Base-by-base conservation (phyloP, 2,113 vertebrate genomes). In the Amblyopsis rosae region DNA sequence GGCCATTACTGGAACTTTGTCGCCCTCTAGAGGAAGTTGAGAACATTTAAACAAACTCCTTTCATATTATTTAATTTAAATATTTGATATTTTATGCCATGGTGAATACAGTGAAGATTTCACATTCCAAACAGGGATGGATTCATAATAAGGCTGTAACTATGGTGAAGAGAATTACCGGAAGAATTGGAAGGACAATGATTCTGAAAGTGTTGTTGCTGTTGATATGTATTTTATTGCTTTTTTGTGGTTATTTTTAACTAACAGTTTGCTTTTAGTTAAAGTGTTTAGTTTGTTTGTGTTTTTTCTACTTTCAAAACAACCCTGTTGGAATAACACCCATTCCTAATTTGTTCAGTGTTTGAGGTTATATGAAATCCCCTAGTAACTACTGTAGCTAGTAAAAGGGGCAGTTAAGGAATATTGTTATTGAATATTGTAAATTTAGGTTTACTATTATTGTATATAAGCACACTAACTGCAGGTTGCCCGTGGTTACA, bases 11-110 rank as follows among this genome's bases (percentile, higher is more conserved):
- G 49, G 78, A 80, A 82, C 83, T 87, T 10, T 81, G 77, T 59
- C 64, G 80, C 86, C 88, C 86, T 73, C 92, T 85, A 58, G 62
- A 78, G 92, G 86, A 82, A 72, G 56, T 8, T 12, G 13, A 70
- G 56, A 74, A 65, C 17, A 80, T 74, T 80, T 70, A 77, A 82
- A 81, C 69, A 61, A 58, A 69, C 59, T 63, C 75, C 66, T 72
- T 58, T 65, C 49, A 32, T 60, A 7, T 76, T 80, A 55, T 68
- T 65, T 57, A 56, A 55, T 68, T 65, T 57, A 56, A 16, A 73
- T 84, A 57, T 33, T 41, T 41, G 4, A 41, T 41, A 1, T 41
- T 41, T 41, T 41, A 5, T 41, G 4, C 35, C 35, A 41, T 26
- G 67, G 60, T 71, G 6, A 65, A 59, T 45, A 75, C 26, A 49